phyloP scores from a whole-genome alignment of 2,797 vertebrate species.

The Danio tinwini region DNA sequence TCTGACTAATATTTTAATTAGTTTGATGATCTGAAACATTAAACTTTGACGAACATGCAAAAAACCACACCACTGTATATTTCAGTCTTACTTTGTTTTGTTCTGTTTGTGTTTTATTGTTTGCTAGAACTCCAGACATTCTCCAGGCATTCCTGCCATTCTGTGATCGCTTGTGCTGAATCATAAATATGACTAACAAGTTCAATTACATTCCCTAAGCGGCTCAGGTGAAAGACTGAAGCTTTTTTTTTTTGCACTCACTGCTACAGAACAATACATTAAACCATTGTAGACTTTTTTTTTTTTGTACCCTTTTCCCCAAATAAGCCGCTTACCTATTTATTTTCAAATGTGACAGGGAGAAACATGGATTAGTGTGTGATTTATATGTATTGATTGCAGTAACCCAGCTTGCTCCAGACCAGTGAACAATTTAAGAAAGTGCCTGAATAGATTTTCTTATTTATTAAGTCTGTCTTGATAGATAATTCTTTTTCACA shows the following conservation, averaged over 20 bases:
- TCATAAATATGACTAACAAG: constrained; percentile 18
- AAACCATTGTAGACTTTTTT: background rate
- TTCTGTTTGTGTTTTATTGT: constrained; percentile 20
- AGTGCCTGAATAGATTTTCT: background rate
- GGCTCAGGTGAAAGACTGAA: background rate
- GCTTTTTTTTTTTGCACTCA: background rate
- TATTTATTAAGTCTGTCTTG: too few species aligned
- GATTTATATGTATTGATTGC: constrained; percentile 45
- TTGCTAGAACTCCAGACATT: background rate
- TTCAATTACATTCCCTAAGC: background rate
- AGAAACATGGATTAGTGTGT: constrained; percentile 39
- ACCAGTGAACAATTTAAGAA: constrained; percentile 5
- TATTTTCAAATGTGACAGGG: constrained; percentile 31
- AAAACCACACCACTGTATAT: background rate
- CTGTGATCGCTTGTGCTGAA: constrained; percentile 9
- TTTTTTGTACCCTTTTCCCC: background rate
- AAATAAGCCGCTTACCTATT: constrained; percentile 36
- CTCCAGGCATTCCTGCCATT: too few species aligned
- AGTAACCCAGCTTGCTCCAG: background rate
- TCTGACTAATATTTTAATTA: too few species aligned
- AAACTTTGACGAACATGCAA: too few species aligned
- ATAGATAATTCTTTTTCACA: too few species aligned
- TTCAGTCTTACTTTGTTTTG: background rate
- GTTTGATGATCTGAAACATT: too few species aligned
- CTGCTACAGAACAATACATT: background rate